phyloP scores from a whole-genome alignment of 1,140 invertebrate species.

The Drosophila miranda region DNA sequence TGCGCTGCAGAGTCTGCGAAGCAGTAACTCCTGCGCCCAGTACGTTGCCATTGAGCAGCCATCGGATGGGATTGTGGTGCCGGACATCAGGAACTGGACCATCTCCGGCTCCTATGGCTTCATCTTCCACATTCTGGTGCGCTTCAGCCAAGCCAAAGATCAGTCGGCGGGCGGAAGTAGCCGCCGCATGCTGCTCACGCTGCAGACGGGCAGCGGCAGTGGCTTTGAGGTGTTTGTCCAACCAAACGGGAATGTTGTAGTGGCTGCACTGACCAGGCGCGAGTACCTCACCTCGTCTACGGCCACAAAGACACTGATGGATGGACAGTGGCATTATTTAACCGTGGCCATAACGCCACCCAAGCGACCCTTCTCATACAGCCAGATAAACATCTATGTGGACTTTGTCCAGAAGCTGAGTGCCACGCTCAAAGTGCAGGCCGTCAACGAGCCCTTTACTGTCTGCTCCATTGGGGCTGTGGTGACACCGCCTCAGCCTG shows the following conservation, averaged over 20 bases:
- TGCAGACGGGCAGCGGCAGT: constrained; percentile 83
- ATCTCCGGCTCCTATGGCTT: constrained; percentile 85
- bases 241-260: constrained; percentile 84
- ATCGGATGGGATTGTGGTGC: constrained; percentile 84
- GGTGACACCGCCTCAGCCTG: constrained; percentile 44
- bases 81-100: constrained; percentile 84
- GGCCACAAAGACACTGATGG: constrained; percentile 83
- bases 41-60: constrained; percentile 84
- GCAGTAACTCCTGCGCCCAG: constrained; percentile 71
- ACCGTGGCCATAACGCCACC: constrained; percentile 85
- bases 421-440: constrained; percentile 85
- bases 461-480: constrained; percentile 83
- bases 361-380: constrained; percentile 85
- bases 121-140: constrained; percentile 85
- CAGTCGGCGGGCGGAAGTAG: constrained; percentile 15
- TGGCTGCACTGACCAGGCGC: constrained; percentile 85
- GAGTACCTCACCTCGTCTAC: constrained; percentile 85
- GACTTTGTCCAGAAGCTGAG: constrained; percentile 85
- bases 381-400: constrained; percentile 85
- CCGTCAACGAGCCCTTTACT: constrained; percentile 84
- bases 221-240: constrained; percentile 86
- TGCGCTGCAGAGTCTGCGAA: constrained; percentile 68
- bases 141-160: constrained; percentile 82
- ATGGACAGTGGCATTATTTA: constrained; percentile 86
- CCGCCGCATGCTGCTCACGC: constrained; percentile 82